These are phyloP conservation scores for Macrochelys suwanniensis DNA, from an alignment of 2,797 vertebrate species.

Conservation along the genomic window DNA sequence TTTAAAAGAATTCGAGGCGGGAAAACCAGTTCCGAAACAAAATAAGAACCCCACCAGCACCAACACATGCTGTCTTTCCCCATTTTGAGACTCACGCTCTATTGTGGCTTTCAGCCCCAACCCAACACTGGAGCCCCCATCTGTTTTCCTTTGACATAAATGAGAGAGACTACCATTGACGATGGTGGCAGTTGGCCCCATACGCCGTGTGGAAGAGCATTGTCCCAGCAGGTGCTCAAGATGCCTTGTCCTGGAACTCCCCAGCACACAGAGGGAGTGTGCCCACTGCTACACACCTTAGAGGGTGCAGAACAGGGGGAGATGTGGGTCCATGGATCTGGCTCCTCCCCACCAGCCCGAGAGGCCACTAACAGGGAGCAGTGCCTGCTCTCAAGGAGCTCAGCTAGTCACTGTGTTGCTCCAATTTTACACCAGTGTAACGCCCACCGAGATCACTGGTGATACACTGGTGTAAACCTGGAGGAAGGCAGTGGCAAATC, in stretches of 20 bases:
- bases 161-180: background rate
- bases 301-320: background rate
- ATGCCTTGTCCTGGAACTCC: background rate
- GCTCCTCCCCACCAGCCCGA: background rate
- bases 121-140: background rate
- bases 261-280: background rate
- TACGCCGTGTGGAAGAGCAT: background rate
- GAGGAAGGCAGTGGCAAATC: too few species aligned
- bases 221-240: background rate
- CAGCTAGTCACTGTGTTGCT: background rate
- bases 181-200: background rate
- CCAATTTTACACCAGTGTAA: background rate
- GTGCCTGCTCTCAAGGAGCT: background rate
- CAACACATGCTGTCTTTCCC: background rate
- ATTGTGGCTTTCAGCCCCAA: background rate
- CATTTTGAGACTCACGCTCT: background rate
- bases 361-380: background rate
- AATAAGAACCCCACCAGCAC: background rate
- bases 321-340: background rate
- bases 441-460: background rate
- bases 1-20: constrained; percentile 11
- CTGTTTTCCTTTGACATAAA: background rate
- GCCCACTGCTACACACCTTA: background rate
- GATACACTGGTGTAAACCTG: accelerated
- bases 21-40: constrained; percentile 15